Base-by-base conservation (phyloP, 2,888 invertebrate species). In the Eupithecia vulgata region DNA sequence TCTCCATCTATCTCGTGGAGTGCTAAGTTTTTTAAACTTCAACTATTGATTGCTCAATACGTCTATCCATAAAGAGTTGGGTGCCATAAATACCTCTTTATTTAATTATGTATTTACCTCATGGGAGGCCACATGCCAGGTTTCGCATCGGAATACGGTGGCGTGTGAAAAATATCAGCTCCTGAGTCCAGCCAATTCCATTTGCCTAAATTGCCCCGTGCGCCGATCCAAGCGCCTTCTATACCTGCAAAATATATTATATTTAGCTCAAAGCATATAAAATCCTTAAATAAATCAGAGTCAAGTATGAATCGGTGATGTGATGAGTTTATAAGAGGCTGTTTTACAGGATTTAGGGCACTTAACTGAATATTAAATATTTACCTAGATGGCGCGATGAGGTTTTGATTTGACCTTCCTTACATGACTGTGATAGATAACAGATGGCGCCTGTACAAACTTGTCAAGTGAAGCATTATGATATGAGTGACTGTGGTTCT, bases 191-290 rank as follows among this genome's bases (percentile, higher is more conserved):
- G 74, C 95, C 95, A 95, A 0, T 81, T 84, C 95, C 95, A 95
- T 4, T 82, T 84, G 0, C 95, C 95, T 0, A 93, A 85, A 0
- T 83, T 77, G 0, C 92, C 95, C 0, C 81, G 86, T 0, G 93
- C 95, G 0, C 95, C 95, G 0, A 95, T 88, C 95, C 95, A 95
- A 0, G 95, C 94, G 68, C 87, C 92, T 70, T 95, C 95, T 15
- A 95, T 94, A 77, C 92, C 94, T 94, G 76, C 1, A 48, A 52
- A 30, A 65, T 35, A 57, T n/a, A 45, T 30, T 34, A 25, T 67
- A 35, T 62, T 30, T 61, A 69, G 42, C 5, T 42, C 5, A 15
- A 42, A 42, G 5, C 5, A 42, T 42, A 42, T 42, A 15, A 42
- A 15, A 42, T 42, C 42, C 1, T 42, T 15, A 15, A 42, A 42